phyloP scores from a whole-genome alignment of 2,797 vertebrate species.

The Gymnodraco acuticeps region DNA sequence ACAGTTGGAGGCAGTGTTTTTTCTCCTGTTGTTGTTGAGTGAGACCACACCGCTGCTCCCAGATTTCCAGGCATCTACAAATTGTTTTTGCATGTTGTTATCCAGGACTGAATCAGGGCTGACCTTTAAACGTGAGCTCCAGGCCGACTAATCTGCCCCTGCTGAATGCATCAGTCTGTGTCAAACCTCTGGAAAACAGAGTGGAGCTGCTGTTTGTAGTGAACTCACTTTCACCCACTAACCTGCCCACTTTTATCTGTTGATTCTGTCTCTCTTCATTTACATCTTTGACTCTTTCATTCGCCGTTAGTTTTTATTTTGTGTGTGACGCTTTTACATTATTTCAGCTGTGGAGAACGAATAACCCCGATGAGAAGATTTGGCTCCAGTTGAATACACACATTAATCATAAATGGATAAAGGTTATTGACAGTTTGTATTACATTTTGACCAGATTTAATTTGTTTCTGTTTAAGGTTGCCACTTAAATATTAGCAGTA shows the following conservation, averaged over 20 bases:
- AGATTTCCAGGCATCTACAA: constrained; percentile 57
- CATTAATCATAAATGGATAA: background rate
- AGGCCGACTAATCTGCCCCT: constrained; percentile 53
- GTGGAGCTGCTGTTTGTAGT: constrained; percentile 21
- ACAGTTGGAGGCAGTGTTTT: background rate
- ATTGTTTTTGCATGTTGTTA: constrained; percentile 75
- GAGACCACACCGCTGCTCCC: constrained; percentile 53
- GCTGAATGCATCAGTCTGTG: constrained; percentile 53
- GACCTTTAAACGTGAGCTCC: constrained; percentile 64
- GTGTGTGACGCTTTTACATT: background rate
- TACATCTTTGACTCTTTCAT: background rate
- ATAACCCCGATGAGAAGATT: background rate
- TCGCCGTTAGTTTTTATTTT: background rate
- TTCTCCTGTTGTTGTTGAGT: constrained; percentile 10
- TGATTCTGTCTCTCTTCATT: constrained; percentile 1
- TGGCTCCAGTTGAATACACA: background rate
- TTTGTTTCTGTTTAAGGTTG: background rate
- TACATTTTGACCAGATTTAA: background rate
- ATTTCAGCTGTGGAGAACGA: background rate
- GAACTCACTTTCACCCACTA: constrained; percentile 9
- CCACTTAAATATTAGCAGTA: background rate
- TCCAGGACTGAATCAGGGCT: constrained; percentile 56
- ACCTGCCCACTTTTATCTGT: background rate
- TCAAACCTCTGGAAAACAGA: constrained; percentile 32
- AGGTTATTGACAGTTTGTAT: no score